Conservation (phyloP, 2,113 vertebrate genomes). For the Aegithalos caudatus region DNA sequence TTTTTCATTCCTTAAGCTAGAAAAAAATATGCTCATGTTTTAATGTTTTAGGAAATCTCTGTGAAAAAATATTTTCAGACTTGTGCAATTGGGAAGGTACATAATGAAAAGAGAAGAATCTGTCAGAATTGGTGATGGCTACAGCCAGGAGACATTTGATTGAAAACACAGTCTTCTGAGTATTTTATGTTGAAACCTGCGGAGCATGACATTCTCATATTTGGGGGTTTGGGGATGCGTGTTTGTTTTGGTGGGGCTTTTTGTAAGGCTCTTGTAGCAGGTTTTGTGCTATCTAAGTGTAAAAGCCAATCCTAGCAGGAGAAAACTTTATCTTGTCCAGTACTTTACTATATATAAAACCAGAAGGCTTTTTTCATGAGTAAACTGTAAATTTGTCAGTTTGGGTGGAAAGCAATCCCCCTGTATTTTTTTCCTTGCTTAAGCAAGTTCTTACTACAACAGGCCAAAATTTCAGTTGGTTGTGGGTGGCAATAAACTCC, state of each 20-base stretch:
- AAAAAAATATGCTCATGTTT: neutral
- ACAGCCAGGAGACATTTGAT: neutral
- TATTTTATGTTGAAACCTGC: neutral
- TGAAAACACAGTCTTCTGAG: neutral
- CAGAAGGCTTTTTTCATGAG: neutral
- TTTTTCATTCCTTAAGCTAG: neutral
- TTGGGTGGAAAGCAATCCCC: neutral
- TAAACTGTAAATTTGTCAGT: neutral
- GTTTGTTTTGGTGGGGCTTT: neutral
- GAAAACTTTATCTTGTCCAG: neutral
- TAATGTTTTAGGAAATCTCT: neutral
- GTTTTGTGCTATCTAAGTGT: neutral
- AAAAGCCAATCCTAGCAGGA: neutral
- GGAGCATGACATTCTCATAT: neutral
- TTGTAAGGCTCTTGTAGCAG: neutral
- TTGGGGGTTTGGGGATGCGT: fast-evolving
- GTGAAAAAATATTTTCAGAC: neutral
- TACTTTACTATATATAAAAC: neutral
- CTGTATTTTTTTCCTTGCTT: neutral
- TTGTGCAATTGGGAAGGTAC: neutral
- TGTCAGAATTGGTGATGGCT: neutral
- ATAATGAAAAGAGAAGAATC: neutral
- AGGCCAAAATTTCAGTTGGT: neutral
- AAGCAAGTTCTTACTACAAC: neutral
- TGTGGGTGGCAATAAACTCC: neutral